Evolutionary conservation across 2,113 vertebrate species (phyloP).

Genomic region (Ictalurus punctatus): DNA sequence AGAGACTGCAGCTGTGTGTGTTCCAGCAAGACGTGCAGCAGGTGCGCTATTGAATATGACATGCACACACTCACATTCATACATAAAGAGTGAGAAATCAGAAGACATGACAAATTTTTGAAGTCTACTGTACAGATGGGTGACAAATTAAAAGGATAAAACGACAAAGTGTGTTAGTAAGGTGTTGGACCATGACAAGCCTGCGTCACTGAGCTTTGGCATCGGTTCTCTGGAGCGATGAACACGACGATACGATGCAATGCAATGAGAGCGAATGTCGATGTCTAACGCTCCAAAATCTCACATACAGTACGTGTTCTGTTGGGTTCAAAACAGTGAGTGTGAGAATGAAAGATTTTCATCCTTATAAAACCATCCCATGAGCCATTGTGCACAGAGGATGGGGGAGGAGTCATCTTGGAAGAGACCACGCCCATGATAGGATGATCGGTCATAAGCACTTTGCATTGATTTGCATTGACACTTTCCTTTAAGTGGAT

Average conservation of each 20-base stretch:
- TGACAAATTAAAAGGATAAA: neutral
- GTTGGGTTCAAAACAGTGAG: neutral
- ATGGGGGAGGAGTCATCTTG: neutral
- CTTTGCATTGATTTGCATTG: neutral
- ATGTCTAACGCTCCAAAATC: neutral
- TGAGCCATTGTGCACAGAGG: neutral
- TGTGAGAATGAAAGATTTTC: neutral
- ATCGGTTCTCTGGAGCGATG: neutral
- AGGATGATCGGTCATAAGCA: neutral
- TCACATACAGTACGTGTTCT: neutral
- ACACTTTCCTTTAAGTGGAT: neutral
- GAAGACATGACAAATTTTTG: neutral
- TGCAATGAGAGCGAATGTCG: neutral
- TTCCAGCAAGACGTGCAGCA: constrained; percentile 98
- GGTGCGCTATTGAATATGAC: constrained; percentile 68
- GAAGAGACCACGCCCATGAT: neutral
- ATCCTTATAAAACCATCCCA: neutral
- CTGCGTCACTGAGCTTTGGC: neutral
- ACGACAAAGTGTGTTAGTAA: neutral
- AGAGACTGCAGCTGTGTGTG: constrained; percentile 95
- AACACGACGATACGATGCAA: neutral
- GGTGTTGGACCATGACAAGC: neutral
- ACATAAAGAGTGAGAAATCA: neutral
- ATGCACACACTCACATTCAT: neutral
- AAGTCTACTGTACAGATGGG: neutral